These are phyloP conservation scores for Tringa solitaria DNA, from an alignment of 2,113 vertebrate species.

Conservation along the genomic window DNA sequence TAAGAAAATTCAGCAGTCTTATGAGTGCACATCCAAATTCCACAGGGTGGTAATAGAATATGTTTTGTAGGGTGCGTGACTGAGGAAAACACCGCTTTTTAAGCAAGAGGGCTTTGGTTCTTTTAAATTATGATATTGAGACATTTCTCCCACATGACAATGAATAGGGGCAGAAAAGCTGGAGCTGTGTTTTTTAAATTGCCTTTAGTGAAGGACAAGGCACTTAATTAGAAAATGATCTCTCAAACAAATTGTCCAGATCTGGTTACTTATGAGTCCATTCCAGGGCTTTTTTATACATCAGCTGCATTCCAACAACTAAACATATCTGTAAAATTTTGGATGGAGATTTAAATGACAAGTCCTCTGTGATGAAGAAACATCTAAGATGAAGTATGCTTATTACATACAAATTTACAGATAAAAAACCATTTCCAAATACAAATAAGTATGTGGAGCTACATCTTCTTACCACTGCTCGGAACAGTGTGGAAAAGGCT, in stretches of 20 bases:
- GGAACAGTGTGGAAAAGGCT: slow-evolving; percentile 13
- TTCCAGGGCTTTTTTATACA: background rate
- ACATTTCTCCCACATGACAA: background rate
- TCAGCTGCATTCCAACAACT: background rate
- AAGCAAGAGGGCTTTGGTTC: accelerated
- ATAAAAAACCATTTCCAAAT: slow-evolving; percentile 40
- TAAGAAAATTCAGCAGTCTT: background rate
- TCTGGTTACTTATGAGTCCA: background rate
- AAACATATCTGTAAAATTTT: background rate
- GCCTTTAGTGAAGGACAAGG: background rate
- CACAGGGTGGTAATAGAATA: background rate
- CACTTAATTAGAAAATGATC: background rate
- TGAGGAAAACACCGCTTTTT: background rate
- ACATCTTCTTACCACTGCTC: background rate
- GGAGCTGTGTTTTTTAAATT: background rate
- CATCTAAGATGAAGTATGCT: background rate
- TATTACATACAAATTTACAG: slow-evolving; percentile 37
- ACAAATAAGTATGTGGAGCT: slow-evolving; percentile 13
- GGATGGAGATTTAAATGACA: background rate
- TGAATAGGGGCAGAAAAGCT: background rate
- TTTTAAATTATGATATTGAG: background rate
- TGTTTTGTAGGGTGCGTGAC: background rate
- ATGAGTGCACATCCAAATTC: background rate
- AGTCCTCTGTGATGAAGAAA: background rate
- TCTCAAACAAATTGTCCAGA: background rate